Base-by-base conservation (phyloP, 2,113 vertebrate genomes). In the Montifringilla adamsi region DNA sequence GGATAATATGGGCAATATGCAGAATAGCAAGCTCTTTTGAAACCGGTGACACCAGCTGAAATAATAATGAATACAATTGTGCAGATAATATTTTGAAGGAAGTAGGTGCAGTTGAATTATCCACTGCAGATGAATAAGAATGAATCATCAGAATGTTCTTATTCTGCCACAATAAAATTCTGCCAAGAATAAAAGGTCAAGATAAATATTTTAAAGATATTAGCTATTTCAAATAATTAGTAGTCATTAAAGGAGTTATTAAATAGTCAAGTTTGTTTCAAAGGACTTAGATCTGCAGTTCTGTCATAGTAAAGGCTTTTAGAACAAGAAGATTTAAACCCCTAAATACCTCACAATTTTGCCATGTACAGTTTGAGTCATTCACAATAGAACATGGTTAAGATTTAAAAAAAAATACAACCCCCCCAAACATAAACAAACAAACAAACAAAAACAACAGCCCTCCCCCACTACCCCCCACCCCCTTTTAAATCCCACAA, bases 191-290 rank as follows among this genome's bases (percentile, higher is more conserved):
- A 80, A 87, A 90, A 94, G 23, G 24, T 4, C 8, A 56, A 76
- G 67, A 81, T 77, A 96, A 95, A 96, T 94, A 91, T 87, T 93
- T 96, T 92, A 77, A 76, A 35, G 12, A 69, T 87, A 95, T 87
- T 82, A 67, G 7, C 5, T 70, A 50, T 87, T 89, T 91, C 31
- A 72, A 82, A 87, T 60, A 91, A 90, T 93, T 93, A 87, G 13
- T 26, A 89, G 39, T 58, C 28, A 55, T 87, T 84, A 89, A 76
- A 69, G 11, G 50, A 72, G 23, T 66, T 89, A 78, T 75, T 80
- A 90, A 86, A 69, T 15, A 84, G 18, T 59, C 30, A 76, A 67
- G 6, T 59, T 84, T 66, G 21, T 82, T 93, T 91, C 58, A 83
- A 83, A 92, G 50, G 31, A 62, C 80, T 31, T 83, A 66, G 6